Evolutionary conservation across 2,113 vertebrate species (phyloP), one percentile per base, ranked within the genome.

Genomic region (Cynocephalus volans): DNA sequence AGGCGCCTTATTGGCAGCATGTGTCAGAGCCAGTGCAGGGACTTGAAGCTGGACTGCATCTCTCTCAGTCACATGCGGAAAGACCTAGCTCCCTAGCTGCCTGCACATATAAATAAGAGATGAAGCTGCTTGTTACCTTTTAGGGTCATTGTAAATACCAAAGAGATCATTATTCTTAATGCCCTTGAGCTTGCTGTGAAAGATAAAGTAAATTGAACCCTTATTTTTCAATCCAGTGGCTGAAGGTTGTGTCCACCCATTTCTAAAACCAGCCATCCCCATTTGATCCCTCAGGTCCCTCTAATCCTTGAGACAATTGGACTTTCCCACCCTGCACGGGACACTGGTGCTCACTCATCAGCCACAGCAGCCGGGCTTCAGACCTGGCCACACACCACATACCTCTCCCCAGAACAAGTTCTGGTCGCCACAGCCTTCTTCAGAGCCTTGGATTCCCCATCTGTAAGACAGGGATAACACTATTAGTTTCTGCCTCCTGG

Each of bases 121-220:
- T 64, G 60, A 67, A 81, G 26, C 85, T 56, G 52, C 36, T 92
- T 82, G 88, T 95, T 96, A 67, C 92, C 97, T 98, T 98, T 89
- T 95, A 95, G 86, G 96, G 97, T 81, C 92, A 87, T 92, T 7
- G 7, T 60, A 88, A 95, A 90, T 91, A 72, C 64, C 60, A 9
- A 80, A 75, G 86, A 95, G 75, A 96, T 93, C 89, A 9, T n/a
- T 54, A n/a, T 88, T 86, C 58, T 95, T 80, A 45, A 85, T 77
- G 69, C 69, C 69, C 56, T 95, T 93, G 82, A 87, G n/a, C 62
- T 82, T 86, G 54, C 81, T 94, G n/a, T 79, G 77, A 50, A 77
- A 67, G 50, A 83, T 54, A 26, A 92, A 76, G 54, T 72, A 88
- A 95, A 54, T 33, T 28, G 69, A 95, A 86, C 33, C 72, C 87